Base-by-base conservation (phyloP, 2,888 invertebrate genomes). In the Lasiommata megera region DNA sequence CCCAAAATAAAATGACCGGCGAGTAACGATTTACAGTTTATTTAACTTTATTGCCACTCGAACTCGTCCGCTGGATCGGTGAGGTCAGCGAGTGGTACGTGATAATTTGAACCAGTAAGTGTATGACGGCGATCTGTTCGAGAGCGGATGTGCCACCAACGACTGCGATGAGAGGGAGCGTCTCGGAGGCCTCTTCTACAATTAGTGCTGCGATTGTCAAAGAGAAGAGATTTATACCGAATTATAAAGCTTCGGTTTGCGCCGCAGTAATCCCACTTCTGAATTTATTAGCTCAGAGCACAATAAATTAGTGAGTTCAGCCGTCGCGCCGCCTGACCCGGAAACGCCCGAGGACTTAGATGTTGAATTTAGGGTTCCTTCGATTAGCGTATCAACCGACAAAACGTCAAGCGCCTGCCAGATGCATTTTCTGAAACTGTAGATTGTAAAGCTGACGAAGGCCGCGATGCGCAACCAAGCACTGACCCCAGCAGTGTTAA, bases 201-300 rank as follows among this genome's bases (percentile, higher is more conserved):
- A 66, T 66, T 70, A 61, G 67, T 62, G 65, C 66, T 64, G 79
- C 77, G 77, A 72, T 23, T 23, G 23, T 23, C 23, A 75, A 56
- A 59, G 76, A 68, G 72, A 34, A 73, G 43, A 83, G 84, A 85
- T 88, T 87, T 88, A 88, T 86, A 80, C 77, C 80, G 84, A 85
- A 87, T 88, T 86, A 85, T 86, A 87, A 84, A 83, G 84, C 83
- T 80, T 80, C 80, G 80, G 84, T 83, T 80, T 81, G 83, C 83
- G 80, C 80, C 82, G 79, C 76, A 77, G 82, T 89, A 88, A 90
- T 88, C 62, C 88, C 88, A 74, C 81, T 82, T 85, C 81, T 74
- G 82, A 89, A 90, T 90, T 89, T 90, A 90, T 88, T 88, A 85
- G 84, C 83, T 81, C 77, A 80, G 75, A 79, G 79, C 74, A 80